These are phyloP conservation scores for Phalacrocorax pelagicus DNA, from an alignment of 2,113 vertebrate species.

Conservation along the genomic window DNA sequence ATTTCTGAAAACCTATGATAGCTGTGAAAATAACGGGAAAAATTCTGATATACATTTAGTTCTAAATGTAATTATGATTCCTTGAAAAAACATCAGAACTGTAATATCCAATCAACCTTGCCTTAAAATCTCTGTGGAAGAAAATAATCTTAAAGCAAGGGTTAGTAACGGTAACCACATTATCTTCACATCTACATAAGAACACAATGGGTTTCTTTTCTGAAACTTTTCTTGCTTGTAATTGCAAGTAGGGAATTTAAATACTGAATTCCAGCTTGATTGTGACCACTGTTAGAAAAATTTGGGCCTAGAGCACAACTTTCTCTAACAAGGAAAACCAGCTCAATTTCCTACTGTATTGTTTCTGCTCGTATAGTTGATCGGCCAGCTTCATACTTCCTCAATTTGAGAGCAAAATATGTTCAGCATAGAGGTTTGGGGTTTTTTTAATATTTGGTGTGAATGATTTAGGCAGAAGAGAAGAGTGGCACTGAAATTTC, in stretches of 20 bases:
- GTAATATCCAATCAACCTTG: background rate
- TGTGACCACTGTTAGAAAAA: background rate
- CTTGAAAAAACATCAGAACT: background rate
- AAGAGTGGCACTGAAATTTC: background rate
- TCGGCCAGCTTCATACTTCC: background rate
- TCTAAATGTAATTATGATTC: background rate
- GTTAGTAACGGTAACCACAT: background rate
- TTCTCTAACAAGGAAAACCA: background rate
- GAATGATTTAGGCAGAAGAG: background rate
- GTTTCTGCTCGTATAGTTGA: background rate
- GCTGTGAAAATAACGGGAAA: background rate
- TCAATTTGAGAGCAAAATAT: background rate
- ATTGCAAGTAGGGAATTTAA: background rate
- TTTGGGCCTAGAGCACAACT: background rate
- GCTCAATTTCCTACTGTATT: background rate
- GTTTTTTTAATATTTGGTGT: background rate
- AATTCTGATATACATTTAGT: background rate
- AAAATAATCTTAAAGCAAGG: background rate
- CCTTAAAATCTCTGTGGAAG: background rate
- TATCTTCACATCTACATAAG: background rate
- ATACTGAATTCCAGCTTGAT: background rate
- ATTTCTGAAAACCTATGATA: background rate
- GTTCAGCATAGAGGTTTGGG: background rate
- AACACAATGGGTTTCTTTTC: background rate
- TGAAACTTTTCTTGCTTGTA: background rate